Evolutionary conservation across 2,797 vertebrate genomes (phyloP), one percentile per base, ranked within the genome.

Genomic region (Megaceryle alcyon): DNA sequence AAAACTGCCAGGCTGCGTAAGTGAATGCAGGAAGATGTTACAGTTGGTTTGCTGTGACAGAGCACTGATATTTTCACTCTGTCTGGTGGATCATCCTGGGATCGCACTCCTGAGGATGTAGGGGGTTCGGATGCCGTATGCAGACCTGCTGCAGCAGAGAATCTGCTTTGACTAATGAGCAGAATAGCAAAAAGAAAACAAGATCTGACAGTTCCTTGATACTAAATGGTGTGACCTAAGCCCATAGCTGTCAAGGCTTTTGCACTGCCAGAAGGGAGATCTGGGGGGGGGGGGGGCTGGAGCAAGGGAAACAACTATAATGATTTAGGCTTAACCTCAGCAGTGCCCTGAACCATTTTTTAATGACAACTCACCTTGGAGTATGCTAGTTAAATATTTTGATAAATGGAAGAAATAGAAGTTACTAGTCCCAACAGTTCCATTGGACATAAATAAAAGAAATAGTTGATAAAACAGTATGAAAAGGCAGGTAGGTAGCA

Each of bases 131-230:
- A 94, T 81, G 90, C 43, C 88, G 60, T 10, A 56, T 14, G 66
- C 41, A 92, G 88, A 93, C 85, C 69, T 73, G 78, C 39, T 85
- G 71, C 57, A 87, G 78, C 39, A 82, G 78, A 84, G 56, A 75
- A 83, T 89, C 60, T 70, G 68, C 78, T 97, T 95, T 97, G 54
- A 79, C 94, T 97, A 98, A 98, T 91, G 94, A 98, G 96, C 54
- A 70, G 95, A 96, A 93, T 0, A 91, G 76, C 31, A 48, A 70
- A 92, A 95, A 96, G 69, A 80, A 97, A 97, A 97, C 94, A 57
- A 75, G 80, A 60, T 71, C 94, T 97, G 96, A 95, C 97, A 97
- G 70, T 43, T 95, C 63, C 96, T 97, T 95, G 90, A 92, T 95
- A 96, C 68, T 96, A 90, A 97, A 59, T 78, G 68, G 64, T 91